These are phyloP conservation scores for Momotus momota DNA, from an alignment of 2,797 vertebrate genomes.

Conservation along the genomic window DNA sequence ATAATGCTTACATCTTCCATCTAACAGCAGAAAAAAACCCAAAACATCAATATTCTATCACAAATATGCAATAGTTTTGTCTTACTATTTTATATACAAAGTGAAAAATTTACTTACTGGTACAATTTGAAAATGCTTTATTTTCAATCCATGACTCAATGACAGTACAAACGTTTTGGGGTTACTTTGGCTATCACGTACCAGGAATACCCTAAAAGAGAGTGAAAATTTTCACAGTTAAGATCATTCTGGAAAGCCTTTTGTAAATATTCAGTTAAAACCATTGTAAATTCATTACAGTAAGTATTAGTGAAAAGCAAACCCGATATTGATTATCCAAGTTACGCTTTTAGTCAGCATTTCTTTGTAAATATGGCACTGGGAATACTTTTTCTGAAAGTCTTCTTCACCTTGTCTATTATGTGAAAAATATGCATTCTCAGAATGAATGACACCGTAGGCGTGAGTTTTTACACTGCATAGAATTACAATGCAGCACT, in stretches of 20 bases:
- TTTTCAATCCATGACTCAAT: constrained; percentile 93
- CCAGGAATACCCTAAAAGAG: constrained; percentile 91
- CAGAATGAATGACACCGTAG: constrained; percentile 26
- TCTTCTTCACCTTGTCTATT: constrained; percentile 40
- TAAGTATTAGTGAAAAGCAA: not conserved
- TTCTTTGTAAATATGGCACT: not conserved
- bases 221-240: constrained; percentile 53
- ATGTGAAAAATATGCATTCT: constrained; percentile 35
- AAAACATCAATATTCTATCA: not conserved
- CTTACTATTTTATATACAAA: not conserved
- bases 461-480: constrained; percentile 13
- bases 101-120: constrained; percentile 87
- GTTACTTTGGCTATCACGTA: constrained; percentile 97
- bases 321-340: not conserved
- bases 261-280: not conserved
- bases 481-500: constrained; percentile 31
- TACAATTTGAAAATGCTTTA: constrained; percentile 98
- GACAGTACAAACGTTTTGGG: constrained; percentile 96
- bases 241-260: not conserved
- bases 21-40: not conserved
- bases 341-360: not conserved
- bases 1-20: not conserved
- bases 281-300: not conserved
- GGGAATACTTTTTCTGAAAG: constrained; percentile 12
- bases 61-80: not conserved